Conservation (phyloP, 1,140 invertebrate species). For the Lutraria rhynchaena region DNA sequence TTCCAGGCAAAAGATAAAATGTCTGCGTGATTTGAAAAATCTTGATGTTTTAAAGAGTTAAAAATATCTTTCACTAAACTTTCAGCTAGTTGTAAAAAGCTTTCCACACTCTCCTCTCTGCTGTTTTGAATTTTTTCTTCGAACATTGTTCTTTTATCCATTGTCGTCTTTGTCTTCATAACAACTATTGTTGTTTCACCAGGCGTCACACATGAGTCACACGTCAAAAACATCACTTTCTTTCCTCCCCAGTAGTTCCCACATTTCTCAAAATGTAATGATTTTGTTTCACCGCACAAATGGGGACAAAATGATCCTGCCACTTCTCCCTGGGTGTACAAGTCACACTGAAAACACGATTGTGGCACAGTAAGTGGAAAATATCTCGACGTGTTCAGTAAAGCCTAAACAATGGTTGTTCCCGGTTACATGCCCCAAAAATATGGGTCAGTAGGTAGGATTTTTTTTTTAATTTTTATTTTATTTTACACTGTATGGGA, state of each 20-base stretch:
- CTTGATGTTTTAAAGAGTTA: conserved; percentile 44
- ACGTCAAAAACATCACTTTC: conserved; percentile 69
- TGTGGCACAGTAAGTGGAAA: too few species aligned
- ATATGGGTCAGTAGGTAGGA: too few species aligned
- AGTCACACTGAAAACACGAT: conserved; percentile 75
- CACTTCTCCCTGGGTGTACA: conserved; percentile 64
- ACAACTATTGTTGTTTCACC: conserved; percentile 52
- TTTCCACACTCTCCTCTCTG: conserved; percentile 16
- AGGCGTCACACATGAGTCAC: conserved; percentile 60
- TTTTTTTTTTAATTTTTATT: too few species aligned
- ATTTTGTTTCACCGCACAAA: conserved; percentile 66
- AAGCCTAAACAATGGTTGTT: too few species aligned
- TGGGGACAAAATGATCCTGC: conserved; percentile 73
- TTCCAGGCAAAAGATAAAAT: conserved; percentile 69
- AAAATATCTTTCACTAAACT: conserved; percentile 57
- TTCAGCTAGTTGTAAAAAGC: conserved; percentile 28
- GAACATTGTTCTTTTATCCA: conserved; percentile 26
- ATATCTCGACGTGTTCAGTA: too few species aligned
- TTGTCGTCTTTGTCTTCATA: conserved; percentile 58
- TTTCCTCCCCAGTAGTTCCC: conserved; percentile 74
- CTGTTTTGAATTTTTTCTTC: conserved; percentile 17
- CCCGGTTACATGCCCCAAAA: too few species aligned
- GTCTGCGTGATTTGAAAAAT: conserved; percentile 48
- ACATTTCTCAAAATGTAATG: conserved; percentile 67
- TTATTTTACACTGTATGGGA: too few species aligned